Percentiles rank a stretch among this genome's conserved stretches.
Evolutionary conservation across 2,797 vertebrate species (phyloP).

Genomic region (Acanthurus leucopareius): DNA sequence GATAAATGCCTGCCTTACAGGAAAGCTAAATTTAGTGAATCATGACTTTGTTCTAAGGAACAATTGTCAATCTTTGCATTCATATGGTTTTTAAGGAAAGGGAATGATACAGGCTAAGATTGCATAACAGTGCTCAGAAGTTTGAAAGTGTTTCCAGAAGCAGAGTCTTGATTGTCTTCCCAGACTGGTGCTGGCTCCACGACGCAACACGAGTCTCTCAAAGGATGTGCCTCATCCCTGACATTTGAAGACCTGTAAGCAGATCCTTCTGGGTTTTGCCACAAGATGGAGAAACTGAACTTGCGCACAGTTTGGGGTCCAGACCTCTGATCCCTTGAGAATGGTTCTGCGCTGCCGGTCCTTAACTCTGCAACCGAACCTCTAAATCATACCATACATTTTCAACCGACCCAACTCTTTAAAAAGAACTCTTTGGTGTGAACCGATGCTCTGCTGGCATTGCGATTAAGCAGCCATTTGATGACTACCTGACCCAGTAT

Average conservation of each 20-base stretch:
- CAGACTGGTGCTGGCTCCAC: constrained; percentile 62
- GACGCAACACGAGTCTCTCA: constrained; percentile 72
- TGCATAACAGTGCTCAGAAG: constrained; percentile 61
- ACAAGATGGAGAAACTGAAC: constrained; percentile 66
- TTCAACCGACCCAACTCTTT: background rate
- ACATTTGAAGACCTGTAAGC: constrained; percentile 78
- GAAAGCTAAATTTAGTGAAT: constrained; percentile 31
- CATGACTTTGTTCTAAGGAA: constrained; percentile 49
- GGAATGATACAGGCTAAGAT: constrained; percentile 44
- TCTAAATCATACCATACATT: background rate
- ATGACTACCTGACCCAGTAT: constrained; percentile 54
- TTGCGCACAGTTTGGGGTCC: constrained; percentile 22
- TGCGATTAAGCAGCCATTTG: constrained; percentile 32
- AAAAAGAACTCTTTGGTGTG: constrained; percentile 10
- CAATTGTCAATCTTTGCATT: constrained; percentile 63
- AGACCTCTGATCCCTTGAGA: constrained; percentile 37
- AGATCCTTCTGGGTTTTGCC: constrained; percentile 61
- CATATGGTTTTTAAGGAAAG: constrained; percentile 63
- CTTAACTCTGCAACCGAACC: constrained; percentile 1
- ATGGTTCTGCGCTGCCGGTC: constrained; percentile 12
- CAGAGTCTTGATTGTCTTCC: constrained; percentile 69
- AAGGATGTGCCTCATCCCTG: constrained; percentile 75
- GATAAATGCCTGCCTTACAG: constrained; percentile 49
- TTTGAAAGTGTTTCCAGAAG: constrained; percentile 67
- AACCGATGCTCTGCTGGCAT: constrained; percentile 39